Base-by-base conservation (phyloP, 1,140 invertebrate genomes). In the Choristoneura fumiferana region DNA sequence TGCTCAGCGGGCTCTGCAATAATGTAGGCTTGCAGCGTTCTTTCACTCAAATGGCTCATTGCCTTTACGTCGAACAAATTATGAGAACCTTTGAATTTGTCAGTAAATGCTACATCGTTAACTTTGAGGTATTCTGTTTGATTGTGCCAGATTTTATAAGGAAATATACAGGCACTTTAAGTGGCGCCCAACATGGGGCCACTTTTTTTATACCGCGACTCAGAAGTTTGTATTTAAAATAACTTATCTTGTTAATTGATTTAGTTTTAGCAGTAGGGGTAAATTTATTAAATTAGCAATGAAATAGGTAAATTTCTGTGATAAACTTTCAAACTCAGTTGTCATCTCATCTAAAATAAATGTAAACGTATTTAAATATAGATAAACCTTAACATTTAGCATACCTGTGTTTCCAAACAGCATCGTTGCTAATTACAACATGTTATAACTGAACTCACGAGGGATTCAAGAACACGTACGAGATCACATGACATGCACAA, bases 101-200 rank as follows among this genome's bases (percentile, higher is more conserved):
- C 43, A 49, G 18, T 13, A 22, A 13, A 45, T 14, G 8, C 12
- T 49, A n/a, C 43, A 22, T 49, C 22, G 22, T 29, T 29, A 29
- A 6, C 10, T 49, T 49, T 29, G 43, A 49, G 18, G 40, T 49
- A 49, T 2, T 15, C 10, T 49, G 1, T 22, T 22, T 17, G n/a
- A 22, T 22, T 13, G 9, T 10, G 40, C 18, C 5, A 45, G 18
- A 1, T 39, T 12, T 43, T 43, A 1, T 10, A 29, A 2, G 22
- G 6, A 29, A 29, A 29, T 29, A 3, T 29, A 6, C 2, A 29
- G 22, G 2, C 22, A 6, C 22, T 49, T 22, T 4, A 49, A 49
- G 58, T 78, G 71, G 76, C 67, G 59, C 73, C 76, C 76, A 71
- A 67, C 65, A 43, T 64, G 68, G 60, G 43, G 61, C 58, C n/a